Evolutionary conservation across 2,888 invertebrate species (phyloP).

Genomic region (Harpagoxenus sublaevis): DNA sequence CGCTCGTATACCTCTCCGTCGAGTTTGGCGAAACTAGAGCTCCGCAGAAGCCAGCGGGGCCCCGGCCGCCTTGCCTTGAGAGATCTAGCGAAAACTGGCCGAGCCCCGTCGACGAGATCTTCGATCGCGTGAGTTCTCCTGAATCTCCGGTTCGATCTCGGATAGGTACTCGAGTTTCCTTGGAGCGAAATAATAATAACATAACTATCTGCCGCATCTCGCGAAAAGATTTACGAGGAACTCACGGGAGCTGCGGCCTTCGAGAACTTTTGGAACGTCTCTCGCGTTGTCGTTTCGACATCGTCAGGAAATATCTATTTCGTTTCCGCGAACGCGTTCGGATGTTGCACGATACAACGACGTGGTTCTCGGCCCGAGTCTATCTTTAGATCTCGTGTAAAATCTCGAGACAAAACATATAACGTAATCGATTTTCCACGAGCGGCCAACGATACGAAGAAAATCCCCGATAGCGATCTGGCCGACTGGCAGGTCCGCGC

Average conservation of each 20-base stretch:
- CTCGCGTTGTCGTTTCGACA: neutral
- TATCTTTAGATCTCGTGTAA: slow-evolving; percentile 40
- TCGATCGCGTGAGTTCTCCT: neutral
- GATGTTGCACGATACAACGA: neutral
- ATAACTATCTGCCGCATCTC: neutral
- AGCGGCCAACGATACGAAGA: slow-evolving; percentile 4
- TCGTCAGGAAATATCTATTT: neutral
- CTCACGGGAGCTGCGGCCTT: neutral
- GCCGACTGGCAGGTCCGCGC: neutral
- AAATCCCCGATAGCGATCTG: slow-evolving; percentile 33
- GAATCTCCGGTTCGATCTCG: slow-evolving; percentile 25
- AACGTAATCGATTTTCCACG: slow-evolving; percentile 36
- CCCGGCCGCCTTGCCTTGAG: no score
- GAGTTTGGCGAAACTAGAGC: slow-evolving; percentile 23
- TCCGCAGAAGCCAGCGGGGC: neutral
- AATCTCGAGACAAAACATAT: neutral
- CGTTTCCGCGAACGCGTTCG: slow-evolving; percentile 33
- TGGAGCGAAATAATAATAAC: slow-evolving; percentile 13
- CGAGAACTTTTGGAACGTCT: neutral
- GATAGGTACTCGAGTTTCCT: neutral
- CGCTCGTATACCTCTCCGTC: neutral
- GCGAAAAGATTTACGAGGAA: slow-evolving; percentile 10
- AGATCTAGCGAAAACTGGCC: slow-evolving; percentile 6
- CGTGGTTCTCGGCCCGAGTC: neutral
- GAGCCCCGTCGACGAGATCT: slow-evolving; percentile 1